Conservation (phyloP, 2,113 vertebrate species). For the Eubucco bourcierii region DNA sequence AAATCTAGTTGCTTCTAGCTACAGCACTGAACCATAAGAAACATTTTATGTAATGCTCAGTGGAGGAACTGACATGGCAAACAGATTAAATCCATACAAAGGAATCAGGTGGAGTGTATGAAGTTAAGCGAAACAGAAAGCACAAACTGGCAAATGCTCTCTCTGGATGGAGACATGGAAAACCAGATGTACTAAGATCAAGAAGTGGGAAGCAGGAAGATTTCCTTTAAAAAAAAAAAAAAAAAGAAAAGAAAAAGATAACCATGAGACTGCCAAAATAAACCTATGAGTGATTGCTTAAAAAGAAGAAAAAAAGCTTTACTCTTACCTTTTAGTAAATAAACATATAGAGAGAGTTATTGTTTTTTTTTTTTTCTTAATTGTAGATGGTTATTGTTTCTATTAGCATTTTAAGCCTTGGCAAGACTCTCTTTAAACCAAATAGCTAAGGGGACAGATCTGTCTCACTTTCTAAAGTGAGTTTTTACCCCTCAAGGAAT, state of each 20-base stretch:
- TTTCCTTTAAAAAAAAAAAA: neutral
- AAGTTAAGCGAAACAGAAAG: neutral
- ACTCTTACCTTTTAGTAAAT: neutral
- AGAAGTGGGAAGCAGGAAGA: neutral
- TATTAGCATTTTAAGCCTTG: neutral
- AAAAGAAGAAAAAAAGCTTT: neutral
- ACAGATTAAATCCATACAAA: neutral
- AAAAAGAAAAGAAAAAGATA: neutral
- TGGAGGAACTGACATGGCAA: neutral
- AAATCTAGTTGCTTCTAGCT: neutral
- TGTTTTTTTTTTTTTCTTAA: too few species aligned
- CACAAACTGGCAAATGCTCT: neutral
- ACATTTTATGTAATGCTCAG: neutral
- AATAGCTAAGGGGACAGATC: neutral
- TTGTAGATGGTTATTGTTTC: neutral
- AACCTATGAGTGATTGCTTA: neutral
- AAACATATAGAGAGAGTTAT: too few species aligned
- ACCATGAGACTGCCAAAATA: neutral
- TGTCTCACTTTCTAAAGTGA: neutral
- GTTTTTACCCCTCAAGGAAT: neutral
- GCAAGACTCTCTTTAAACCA: neutral
- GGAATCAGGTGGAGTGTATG: neutral
- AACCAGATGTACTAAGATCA: neutral
- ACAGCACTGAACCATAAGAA: conserved; percentile 1
- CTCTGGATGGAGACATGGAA: neutral